Base-by-base conservation (phyloP, 2,113 vertebrate species). In the Tachysurus vachellii region DNA sequence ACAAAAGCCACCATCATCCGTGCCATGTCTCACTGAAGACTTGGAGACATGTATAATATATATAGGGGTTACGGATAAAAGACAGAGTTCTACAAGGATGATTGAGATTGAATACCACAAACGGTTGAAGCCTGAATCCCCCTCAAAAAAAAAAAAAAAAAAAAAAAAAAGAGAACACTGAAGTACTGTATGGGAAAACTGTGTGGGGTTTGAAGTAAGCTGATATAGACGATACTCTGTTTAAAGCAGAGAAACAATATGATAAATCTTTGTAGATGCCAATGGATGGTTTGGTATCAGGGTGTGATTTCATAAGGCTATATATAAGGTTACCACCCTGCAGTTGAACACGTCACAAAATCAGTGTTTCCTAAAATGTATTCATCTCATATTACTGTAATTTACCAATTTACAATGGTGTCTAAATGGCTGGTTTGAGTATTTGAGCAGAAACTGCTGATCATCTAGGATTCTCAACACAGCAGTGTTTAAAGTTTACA, bases 1-100 rank as follows among this genome's bases (percentile, higher is more conserved):
- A 86, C 85, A 86, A 68, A 80, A 80, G 17, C 26, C 59, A 56
- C 59, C 28, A 57, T 56, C 85, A 64, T 8, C 36, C 57, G 71
- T 85, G 71, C 13, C 61, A 53, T n/a, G 59, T 80, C 61, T n/a
- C 13, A 44, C 47, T 64, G 84, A 86, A 6, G 10, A n/a, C n/a
- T 26, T 47, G 12, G 21, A 66, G 75, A 56, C 85, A 68, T 64
- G 59, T 64, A 66, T 79, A 53, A 86, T 80, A 50, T 57, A 80
- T 56, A 47, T 68, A 28, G 17, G 21, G 26, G 54, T 50, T 77
- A 68, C 16, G 16, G 42, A n/a, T 62, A 59, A 76, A 62, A 77
- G 57, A 21, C 36, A 19, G 56, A 61, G 19, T 57, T 68, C 70
- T 36, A 56, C 0, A 71, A 84, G 82, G 36, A 47, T 82, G 23